Base-by-base conservation (phyloP, 2,888 invertebrate genomes). In the Julus scanicus region DNA sequence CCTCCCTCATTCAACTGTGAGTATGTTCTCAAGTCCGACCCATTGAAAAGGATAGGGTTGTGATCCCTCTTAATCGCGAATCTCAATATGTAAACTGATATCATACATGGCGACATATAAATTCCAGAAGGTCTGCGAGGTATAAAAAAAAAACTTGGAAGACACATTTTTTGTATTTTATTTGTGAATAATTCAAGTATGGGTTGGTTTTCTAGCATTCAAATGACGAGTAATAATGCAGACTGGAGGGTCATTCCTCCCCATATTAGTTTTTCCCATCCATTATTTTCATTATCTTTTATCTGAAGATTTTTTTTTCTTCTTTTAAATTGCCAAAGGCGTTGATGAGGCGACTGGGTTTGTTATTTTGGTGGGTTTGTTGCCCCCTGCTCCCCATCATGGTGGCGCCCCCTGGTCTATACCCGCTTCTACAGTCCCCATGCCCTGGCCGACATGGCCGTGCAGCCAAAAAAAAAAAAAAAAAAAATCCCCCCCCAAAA, bases 331-430 rank as follows among this genome's bases (percentile, higher is more conserved):
- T 80, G 80, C 80, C 80, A 39, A 80, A 80, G 80, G 80, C 80
- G 80, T 80, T 80, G 80, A 80, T 80, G 80, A 80, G 80, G 80
- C 80, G 80, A 80, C 80, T 39, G 80, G 37, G 29, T 80, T 80
- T 80, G 80, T 80, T 80, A 80, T 80, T 80, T 80, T 80, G 80
- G 80, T 80, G 80, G 80, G 80, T 80, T 80, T 80, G 80, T 80
- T 80, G 80, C 80, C 37, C 80, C 80, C 80, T 80, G 37, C 37
- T 80, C 80, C 80, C 37, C 80, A 80, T 37, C 80, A 80, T 13
- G 80, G 37, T 80, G 80, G 80, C 29, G 80, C 80, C 80, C 80
- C 37, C 80, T 80, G 37, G 80, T 80, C 80, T 80, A 80, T 80
- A 80, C 80, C 80, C 80, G 80, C 37, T 37, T 37, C 39, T 29